Evolutionary conservation across 2,888 invertebrate species (phyloP), one percentile per base, ranked within the genome.

Genomic region (Drosophila putrida): DNA sequence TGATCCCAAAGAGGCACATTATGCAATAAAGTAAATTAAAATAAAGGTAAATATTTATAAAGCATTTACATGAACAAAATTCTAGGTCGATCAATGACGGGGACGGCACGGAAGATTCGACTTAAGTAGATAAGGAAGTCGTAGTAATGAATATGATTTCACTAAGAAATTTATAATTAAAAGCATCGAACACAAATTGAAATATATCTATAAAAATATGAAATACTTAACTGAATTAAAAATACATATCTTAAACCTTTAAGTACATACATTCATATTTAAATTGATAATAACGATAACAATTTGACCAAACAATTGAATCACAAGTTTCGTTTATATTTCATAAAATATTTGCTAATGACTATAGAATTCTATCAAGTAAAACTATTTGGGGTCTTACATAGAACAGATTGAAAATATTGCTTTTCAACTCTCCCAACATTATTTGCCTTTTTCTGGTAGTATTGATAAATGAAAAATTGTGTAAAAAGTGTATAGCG

Each of bases 21-120:
- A 78, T 61, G 58, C 74, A 74, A 81, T 80, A 71, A 75, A 71
- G 57, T 68, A 61, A 68, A 82, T 75, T 71, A 61, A 69, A 54
- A 39, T 13, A 36, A 51, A 68, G 53, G 65, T 62, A 78, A 78
- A 80, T 71, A 82, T 82, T 82, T 61, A 11, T 36, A 64, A 20
- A 64, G 35, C 55, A 63, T 53, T 44, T 66, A 28, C 41, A 51
- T 43, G 31, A 68, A 15, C 39, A 6, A 15, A 13, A 10, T 13
- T 54, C 15, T 3, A 27, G 33, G 1, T 13, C 20, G 33, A 54
- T 33, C 25, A 58, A 15, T 51, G 9, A 27, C 11, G 10, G 8
- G 35, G 8, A 38, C 20, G 31, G 8, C 47, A 31, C 15, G 13
- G 9, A 8, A 25, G 11, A 27, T 1, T 27, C n/a, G 6, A 28